Base-by-base conservation (phyloP, 2,797 vertebrate species). In the Anguilla obscura region DNA sequence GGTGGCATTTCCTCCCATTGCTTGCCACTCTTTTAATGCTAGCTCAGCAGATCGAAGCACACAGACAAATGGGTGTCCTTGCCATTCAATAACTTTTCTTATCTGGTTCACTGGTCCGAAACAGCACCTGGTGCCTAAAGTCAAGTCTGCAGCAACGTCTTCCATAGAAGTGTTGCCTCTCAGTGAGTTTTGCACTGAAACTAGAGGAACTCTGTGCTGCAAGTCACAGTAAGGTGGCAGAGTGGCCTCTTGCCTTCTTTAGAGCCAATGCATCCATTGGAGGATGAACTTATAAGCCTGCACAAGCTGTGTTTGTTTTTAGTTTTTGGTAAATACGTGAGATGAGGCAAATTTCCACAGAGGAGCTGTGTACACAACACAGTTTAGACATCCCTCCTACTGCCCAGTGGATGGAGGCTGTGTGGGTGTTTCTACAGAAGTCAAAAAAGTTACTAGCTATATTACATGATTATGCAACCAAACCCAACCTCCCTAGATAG, bases 1-100 rank as follows among this genome's bases (percentile, higher is more conserved):
- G 93, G 91, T 93, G 93, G 86, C 40, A 45, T 45, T 80, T 80
- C 76, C 79, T 48, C 79, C 79, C 21, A 48, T 9, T 48, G 8
- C 24, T n/a, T 48, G 45, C 45, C 79, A 82, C 79, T 9, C 45
- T 60, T 85, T 60, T 85, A 85, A 85, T 60, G 56, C 56, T 33
- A 85, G 66, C 56, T 60, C 84, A 60, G 84, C 33, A 40, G 84
- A 85, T 85, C 56, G 58, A 85, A 63, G 16, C 40, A 50, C 18
- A 63, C 56, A 85, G 36, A 40, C 45, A 85, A 85, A 85, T 40
- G 21, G 36, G 30, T 45, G 56, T 66, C 84, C 84, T 85, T 60
- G 54, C 58, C 33, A 85, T 63, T 85, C 54, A 85, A 63, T 63
- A 63, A 40, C 33, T 40, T 85, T 36, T 50, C 79, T 82, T 82